Conservation (phyloP, 2,888 invertebrate genomes). For the Rhabditophanes sp. region DNA sequence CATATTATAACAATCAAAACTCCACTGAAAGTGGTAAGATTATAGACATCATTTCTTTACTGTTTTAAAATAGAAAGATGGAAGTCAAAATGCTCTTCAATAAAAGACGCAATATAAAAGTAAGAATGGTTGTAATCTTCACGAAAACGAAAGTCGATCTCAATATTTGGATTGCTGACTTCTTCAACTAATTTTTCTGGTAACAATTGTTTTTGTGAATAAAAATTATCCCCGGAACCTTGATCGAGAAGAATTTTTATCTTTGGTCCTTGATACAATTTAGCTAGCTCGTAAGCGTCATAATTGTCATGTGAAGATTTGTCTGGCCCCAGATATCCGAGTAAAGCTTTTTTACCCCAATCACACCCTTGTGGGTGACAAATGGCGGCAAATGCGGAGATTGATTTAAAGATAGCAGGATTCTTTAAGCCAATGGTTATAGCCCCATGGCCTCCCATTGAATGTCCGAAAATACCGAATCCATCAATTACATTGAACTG, state of each 20-base stretch:
- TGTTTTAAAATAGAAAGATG: no score
- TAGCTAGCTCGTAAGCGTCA: constrained; percentile 71
- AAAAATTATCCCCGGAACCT: constrained; percentile 49
- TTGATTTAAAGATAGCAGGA: constrained; percentile 63
- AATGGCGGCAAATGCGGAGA: constrained; percentile 88
- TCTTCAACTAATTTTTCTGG: constrained; percentile 62
- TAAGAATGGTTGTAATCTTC: constrained; percentile 82
- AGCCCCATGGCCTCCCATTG: constrained; percentile 84
- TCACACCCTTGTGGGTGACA: constrained; percentile 66
- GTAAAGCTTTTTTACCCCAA: constrained; percentile 57
- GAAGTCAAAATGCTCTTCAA: constrained; percentile 76
- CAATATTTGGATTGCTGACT: constrained; percentile 15
- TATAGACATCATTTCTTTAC: no score
- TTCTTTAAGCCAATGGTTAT: constrained; percentile 67
- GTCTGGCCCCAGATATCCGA: constrained; percentile 45
- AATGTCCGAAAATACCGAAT: constrained; percentile 35
- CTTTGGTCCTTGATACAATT: constrained; percentile 65
- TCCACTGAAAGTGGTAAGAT: no score
- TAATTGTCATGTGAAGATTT: constrained; percentile 52
- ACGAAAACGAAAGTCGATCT: constrained; percentile 12
- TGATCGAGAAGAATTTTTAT: constrained; percentile 74
- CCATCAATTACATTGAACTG: constrained; percentile 55
- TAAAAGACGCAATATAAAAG: constrained; percentile 73
- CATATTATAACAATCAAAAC: no score
- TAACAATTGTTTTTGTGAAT: constrained; percentile 40